Evolutionary conservation across 1,140 invertebrate species (phyloP), one percentile per base, ranked within the genome.

Genomic region (Centruroides sculpturatus): DNA sequence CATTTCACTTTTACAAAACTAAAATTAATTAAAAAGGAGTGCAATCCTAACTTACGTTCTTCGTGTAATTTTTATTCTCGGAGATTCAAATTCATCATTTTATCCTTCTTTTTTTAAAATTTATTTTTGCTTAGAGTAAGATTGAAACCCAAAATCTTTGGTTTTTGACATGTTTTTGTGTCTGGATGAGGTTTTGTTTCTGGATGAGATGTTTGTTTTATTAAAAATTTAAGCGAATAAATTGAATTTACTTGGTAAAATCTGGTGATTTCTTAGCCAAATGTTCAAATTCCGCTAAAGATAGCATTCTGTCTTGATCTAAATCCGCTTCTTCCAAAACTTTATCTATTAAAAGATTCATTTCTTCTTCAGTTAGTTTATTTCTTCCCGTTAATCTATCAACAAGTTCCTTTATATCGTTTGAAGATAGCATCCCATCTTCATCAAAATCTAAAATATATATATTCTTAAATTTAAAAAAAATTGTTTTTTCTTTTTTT

Each of bases 201-300:
- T 23, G 23, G 23, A 23, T 23, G 23, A 23, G 23, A 2, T 23
- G 23, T 23, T 23, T 23, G 23, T 23, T 23, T 23, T 23, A 23
- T 23, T 23, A 23, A 2, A 23, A 23, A 23, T 23, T 23, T 23
- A 23, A 23, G 23, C 23, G 23, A 23, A 23, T 23, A 23, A 23
- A 23, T 23, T 23, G 23, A 23, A 23, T 34, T 55, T 41, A 65
- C 63, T 56, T 61, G 47, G 47, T 35, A 47, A 95, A 95, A 77
- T 93, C 89, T 10, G 86, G 88, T 68, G 88, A 88, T 71, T 92
- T 92, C 66, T 90, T 87, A 69, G 93, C 89, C 57, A 92, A 87
- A 76, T 92, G 89, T 71, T 93, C 89, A 81, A 94, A 95, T 77
- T 95, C 92, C n/a, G 89, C 88, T 80, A 92, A 92, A 7, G 89